These are phyloP conservation scores for Pseudopipra pipra DNA, from an alignment of 2,113 vertebrate species.

Conservation along the genomic window DNA sequence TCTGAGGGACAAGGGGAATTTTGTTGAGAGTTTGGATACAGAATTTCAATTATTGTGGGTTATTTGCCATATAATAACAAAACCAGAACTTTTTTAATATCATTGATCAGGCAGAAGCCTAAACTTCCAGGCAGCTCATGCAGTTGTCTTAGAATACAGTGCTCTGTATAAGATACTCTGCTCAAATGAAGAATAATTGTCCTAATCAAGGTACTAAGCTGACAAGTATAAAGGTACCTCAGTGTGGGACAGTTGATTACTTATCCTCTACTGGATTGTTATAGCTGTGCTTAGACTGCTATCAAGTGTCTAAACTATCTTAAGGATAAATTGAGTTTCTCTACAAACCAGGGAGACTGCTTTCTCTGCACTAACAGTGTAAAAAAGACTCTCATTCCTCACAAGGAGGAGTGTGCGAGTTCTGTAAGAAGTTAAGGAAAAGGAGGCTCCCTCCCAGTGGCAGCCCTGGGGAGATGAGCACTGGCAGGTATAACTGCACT, in stretches of 20 bases:
- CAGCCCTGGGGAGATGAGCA: neutral
- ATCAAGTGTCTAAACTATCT: neutral
- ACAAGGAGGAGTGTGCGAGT: neutral
- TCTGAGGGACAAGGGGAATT: neutral
- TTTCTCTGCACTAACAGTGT: neutral
- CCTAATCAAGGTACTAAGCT: neutral
- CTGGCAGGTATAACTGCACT: accelerated
- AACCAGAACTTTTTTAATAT: neutral
- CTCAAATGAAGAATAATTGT: neutral
- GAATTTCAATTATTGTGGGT: neutral
- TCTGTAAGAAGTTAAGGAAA: neutral
- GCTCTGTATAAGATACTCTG: neutral
- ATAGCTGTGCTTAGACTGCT: neutral
- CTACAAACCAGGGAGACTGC: neutral
- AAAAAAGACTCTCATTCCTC: neutral
- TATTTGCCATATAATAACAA: neutral
- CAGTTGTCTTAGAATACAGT: neutral
- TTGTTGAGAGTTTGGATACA: neutral
- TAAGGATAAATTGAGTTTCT: neutral
- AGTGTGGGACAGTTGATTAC: neutral
- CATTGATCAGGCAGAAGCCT: neutral
- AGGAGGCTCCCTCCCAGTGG: neutral
- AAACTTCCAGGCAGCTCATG: neutral
- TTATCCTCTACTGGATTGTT: neutral
- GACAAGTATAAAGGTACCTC: neutral